Base-by-base conservation (phyloP, 1,140 invertebrate genomes). In the Habropoda laboriosa region DNA sequence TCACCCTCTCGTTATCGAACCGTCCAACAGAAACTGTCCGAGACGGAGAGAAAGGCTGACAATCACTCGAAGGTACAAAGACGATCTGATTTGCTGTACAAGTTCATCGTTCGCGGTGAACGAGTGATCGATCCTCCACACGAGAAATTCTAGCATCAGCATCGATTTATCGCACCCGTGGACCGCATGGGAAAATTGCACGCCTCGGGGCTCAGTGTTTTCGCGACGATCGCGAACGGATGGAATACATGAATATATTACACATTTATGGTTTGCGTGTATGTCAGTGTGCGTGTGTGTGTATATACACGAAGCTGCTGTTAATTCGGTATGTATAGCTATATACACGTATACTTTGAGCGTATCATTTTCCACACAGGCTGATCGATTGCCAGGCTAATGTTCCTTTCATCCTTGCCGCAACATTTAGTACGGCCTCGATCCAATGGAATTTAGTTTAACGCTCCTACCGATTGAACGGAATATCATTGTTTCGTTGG, bases 301-400 rank as follows among this genome's bases (percentile, higher is more conserved):
- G 18, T 80, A 73, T 75, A 72, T 53, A 79, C 35, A 67, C 27
- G 40, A 70, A 83, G 18, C 73, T 80, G 45, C 30, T 35, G 24
- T 72, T 49, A 35, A 30, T 73, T 78, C 42, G n/a, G 12, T 79
- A 55, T 78, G 47, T 72, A 60, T 67, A 40, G 38, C 40, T 86
- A 86, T 86, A 47, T 87, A 88, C 82, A 87, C 51, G 66, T 81
- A 88, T 87, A 86, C 70, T 77, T 89, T 88, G 88, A 89, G 88
- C 87, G 88, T 85, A 88, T 85, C 63, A 80, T 86, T 87, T 88
- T 89, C 81, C 86, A 80, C 76, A 63, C 40, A 58, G 67, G 63
- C 51, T 60, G 72, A 73, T 84, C 82, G 78, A 85, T 70, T 13
- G 53, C 38, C 79, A 24, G 10, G 30, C 12, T 24, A 76, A 72